Conservation (phyloP, 2,797 vertebrate species). For the Gallirallus australis region DNA sequence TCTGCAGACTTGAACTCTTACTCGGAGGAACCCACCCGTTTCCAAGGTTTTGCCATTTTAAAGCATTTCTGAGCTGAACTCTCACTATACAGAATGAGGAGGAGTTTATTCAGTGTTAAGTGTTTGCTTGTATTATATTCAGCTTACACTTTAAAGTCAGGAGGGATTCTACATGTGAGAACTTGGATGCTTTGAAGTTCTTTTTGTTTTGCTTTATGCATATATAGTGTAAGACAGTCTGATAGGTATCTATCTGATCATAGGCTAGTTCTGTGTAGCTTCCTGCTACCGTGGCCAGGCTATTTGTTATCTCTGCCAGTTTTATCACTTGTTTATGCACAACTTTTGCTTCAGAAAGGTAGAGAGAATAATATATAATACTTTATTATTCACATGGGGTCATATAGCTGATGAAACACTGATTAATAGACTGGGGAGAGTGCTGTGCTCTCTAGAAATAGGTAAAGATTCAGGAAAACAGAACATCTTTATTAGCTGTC, state of each 20-base stretch:
- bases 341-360: background rate
- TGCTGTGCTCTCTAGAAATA: background rate
- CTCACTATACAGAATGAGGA: background rate
- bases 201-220: background rate
- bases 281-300: background rate
- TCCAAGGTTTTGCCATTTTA: constrained; percentile 62
- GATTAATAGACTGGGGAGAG: background rate
- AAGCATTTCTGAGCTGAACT: background rate
- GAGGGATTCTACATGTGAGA: background rate
- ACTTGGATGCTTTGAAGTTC: background rate
- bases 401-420: background rate
- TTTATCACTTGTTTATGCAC: background rate
- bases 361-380: background rate
- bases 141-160: background rate
- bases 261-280: background rate
- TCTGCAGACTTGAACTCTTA: constrained; percentile 76
- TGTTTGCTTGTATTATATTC: background rate
- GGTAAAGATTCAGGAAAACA: background rate
- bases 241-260: background rate
- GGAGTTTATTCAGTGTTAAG: background rate
- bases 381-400: background rate
- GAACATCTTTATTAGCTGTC: background rate
- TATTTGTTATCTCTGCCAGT: background rate
- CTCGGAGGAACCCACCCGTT: constrained; percentile 47
- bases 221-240: background rate